Conservation (phyloP, 2,113 vertebrate genomes). For the Antechinus stuartii region DNA sequence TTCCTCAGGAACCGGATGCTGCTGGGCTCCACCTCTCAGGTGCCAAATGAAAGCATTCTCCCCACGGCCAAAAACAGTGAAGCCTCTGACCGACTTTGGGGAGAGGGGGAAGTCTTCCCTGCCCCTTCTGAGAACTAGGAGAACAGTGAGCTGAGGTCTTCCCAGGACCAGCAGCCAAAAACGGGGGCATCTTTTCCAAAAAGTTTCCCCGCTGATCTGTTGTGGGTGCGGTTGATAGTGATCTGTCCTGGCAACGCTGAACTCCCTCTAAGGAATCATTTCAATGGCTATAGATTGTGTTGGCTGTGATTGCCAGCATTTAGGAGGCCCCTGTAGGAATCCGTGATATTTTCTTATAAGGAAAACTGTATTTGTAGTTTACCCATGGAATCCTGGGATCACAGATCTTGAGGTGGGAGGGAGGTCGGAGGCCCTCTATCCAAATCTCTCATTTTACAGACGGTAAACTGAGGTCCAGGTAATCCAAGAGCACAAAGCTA, state of each 20-base stretch:
- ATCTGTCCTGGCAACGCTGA: not conserved
- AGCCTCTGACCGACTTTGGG: not conserved
- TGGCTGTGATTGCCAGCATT: not conserved
- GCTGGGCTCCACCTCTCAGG: constrained; percentile 61
- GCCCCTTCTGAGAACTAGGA: not conserved
- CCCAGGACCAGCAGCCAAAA: not conserved
- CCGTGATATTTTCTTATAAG: not conserved
- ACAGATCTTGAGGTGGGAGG: not conserved
- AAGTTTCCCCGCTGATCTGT: not conserved
- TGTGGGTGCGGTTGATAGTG: not conserved
- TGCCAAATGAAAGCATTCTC: constrained; percentile 72
- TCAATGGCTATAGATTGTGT: not conserved
- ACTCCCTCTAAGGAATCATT: not conserved
- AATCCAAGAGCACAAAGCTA: not conserved
- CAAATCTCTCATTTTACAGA: not conserved
- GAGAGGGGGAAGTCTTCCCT: not conserved
- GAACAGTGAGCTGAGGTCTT: not conserved
- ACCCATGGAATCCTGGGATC: not conserved
- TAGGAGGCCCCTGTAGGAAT: not conserved
- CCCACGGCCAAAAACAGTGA: constrained; percentile 38
- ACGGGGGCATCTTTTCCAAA: not conserved
- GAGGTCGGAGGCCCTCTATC: not conserved
- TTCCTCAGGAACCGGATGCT: constrained; percentile 75
- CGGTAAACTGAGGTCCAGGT: not conserved
- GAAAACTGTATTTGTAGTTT: not conserved